Percentiles rank a stretch among this genome's conserved stretches.
phyloP scores from a whole-genome alignment of 2,797 vertebrate genomes.

The Denticeps clupeoides region DNA sequence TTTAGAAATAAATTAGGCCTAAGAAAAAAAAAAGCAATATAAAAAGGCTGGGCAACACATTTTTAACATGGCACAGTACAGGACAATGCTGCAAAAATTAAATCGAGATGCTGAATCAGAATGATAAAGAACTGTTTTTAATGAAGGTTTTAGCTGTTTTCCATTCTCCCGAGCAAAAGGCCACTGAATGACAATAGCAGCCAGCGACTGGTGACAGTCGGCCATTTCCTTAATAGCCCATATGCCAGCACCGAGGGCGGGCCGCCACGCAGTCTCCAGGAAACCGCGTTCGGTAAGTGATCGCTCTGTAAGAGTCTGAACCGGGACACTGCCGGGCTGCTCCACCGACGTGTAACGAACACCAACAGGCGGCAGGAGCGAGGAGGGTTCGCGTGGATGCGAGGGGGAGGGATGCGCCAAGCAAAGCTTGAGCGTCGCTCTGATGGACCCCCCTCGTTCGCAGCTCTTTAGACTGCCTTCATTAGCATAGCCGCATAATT shows the following conservation, averaged over 20 bases:
- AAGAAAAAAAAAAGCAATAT: no score
- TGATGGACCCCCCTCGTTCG: not conserved
- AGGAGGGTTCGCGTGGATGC: not conserved
- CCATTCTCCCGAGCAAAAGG: no score
- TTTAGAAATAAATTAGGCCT: no score
- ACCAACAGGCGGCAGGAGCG: not conserved
- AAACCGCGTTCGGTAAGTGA: not conserved
- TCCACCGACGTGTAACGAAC: no score
- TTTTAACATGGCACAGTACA: no score
- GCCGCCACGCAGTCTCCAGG: slow-evolving; percentile 9
- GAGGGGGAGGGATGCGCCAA: slow-evolving; percentile 3
- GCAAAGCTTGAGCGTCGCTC: slow-evolving; percentile 8
- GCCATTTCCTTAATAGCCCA: slow-evolving; percentile 1
- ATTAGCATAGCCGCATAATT: slow-evolving; percentile 12
- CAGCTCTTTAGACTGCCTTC: slow-evolving; percentile 1
- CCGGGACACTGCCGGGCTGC: not conserved
- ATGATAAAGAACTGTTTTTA: not conserved
- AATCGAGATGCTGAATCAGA: no score
- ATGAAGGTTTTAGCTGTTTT: no score
- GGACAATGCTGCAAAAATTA: no score
- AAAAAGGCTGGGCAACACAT: no score
- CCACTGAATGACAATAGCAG: no score
- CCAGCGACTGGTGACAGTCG: not conserved
- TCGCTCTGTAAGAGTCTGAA: slow-evolving; percentile 6
- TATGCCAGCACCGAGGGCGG: slow-evolving; percentile 1